Conservation (phyloP, 2,888 invertebrate genomes). For the Brachyptera risi region DNA sequence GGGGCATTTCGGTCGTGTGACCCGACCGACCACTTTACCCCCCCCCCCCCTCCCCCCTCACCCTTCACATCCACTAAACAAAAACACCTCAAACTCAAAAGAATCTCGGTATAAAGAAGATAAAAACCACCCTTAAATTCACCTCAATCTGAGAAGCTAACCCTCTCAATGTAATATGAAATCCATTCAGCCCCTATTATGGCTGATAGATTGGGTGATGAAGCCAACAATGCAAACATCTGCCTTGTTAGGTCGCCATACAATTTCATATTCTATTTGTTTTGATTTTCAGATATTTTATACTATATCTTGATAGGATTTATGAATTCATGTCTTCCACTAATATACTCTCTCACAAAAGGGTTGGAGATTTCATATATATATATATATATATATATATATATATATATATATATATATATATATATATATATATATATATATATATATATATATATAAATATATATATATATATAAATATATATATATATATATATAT, state of each 20-base stretch:
- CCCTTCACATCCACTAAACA: neutral
- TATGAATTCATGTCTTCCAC: neutral
- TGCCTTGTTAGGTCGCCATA: neutral
- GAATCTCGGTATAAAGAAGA: neutral
- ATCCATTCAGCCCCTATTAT: neutral
- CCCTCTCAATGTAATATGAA: neutral
- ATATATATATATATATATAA: no score
- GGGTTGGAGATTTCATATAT: no score
- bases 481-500: no score
- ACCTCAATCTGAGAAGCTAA: neutral
- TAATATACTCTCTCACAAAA: no score
- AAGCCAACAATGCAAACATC: neutral
- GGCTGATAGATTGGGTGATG: neutral
- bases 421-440: no score
- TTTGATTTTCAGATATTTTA: neutral
- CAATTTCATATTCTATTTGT: conserved; percentile 3
- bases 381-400: no score
- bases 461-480: no score
- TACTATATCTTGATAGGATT: no score
- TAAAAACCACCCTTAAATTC: no score
- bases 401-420: no score
- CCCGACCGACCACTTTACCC: neutral
- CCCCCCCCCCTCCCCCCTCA: neutral
- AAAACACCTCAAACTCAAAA: neutral
- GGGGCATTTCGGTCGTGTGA: neutral